Conservation (phyloP, 1,140 invertebrate species). For the Hycleus cichorii region DNA sequence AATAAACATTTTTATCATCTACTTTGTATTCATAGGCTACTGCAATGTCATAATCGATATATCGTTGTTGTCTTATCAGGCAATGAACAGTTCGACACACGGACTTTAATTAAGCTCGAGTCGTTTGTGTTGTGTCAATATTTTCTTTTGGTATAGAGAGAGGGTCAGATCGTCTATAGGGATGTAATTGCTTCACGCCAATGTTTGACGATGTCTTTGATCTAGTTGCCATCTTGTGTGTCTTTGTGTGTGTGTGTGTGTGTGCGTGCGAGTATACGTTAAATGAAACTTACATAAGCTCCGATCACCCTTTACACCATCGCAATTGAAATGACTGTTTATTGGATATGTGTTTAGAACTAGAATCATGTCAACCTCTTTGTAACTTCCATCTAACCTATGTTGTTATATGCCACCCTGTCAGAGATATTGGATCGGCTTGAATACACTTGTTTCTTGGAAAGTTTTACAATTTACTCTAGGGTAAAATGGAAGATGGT, state of each 20-base stretch:
- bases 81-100: constrained; percentile 32
- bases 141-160: constrained; percentile 22
- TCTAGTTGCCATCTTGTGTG: constrained; percentile 27
- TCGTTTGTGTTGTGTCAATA: constrained; percentile 32
- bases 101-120: constrained; percentile 35
- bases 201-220: constrained; percentile 25
- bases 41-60: constrained; percentile 33
- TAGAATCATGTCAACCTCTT: constrained; percentile 6
- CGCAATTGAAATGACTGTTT: constrained; percentile 16
- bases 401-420: constrained; percentile 11
- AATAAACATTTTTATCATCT: constrained; percentile 42
- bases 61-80: constrained; percentile 26
- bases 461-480: constrained; percentile 14
- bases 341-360: constrained; percentile 7
- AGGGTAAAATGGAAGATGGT: not conserved
- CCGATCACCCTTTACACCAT: constrained; percentile 25
- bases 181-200: constrained; percentile 33
- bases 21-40: constrained; percentile 41
- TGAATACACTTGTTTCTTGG: constrained; percentile 16
- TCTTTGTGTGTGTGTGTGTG: no score
- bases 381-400: not conserved
- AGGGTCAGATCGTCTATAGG: constrained; percentile 18
- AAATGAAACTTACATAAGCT: constrained; percentile 30
- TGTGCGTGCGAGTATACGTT: constrained; percentile 3
- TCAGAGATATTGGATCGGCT: constrained; percentile 18